phyloP scores from a whole-genome alignment of 2,113 vertebrate genomes.

The Morone saxatilis region DNA sequence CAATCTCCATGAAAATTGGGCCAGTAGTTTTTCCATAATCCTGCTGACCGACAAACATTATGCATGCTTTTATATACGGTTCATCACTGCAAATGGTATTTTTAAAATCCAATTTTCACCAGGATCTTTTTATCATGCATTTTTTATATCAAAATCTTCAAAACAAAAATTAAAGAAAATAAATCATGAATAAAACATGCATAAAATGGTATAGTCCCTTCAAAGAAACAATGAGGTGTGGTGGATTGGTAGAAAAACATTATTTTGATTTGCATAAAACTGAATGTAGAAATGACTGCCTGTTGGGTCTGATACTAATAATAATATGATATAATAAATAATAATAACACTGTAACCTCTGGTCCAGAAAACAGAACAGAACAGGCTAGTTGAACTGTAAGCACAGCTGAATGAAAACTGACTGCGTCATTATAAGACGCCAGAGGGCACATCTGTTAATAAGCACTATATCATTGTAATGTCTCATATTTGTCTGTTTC shows the following conservation, averaged over 20 bases:
- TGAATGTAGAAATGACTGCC: too few relatives aligned
- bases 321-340: not conserved
- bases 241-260: not conserved
- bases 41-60: not conserved
- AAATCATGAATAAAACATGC: slow-evolving; percentile 16
- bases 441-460: slow-evolving; percentile 24
- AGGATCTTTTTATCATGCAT: not conserved
- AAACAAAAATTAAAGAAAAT: not conserved
- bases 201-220: not conserved
- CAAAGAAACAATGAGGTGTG: not conserved
- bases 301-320: not conserved
- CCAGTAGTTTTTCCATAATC: too few relatives aligned
- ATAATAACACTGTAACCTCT: not conserved
- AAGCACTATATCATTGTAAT: not conserved
- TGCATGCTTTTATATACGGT: not conserved
- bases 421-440: not conserved
- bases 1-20: too few relatives aligned
- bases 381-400: not conserved
- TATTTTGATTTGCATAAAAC: too few relatives aligned
- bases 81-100: not conserved
- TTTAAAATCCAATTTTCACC: not conserved
- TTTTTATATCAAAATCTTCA: slow-evolving; percentile 15
- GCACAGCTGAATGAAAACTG: slow-evolving; percentile 9
- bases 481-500: not conserved
- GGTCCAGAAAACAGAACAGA: not conserved